phyloP scores from a whole-genome alignment of 2,888 invertebrate species.

The Hyles lineata region DNA sequence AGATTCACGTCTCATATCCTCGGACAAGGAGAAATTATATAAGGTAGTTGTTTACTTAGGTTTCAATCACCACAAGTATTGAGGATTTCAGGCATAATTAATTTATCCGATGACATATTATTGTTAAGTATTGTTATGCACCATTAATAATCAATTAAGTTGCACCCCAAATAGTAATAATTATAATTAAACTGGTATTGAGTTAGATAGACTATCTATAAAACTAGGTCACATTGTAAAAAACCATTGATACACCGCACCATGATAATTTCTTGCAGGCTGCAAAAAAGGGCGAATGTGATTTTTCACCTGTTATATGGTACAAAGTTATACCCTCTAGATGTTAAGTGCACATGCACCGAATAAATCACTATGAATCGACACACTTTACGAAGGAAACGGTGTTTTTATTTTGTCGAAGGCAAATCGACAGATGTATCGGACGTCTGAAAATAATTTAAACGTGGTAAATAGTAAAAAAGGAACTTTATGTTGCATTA shows the following conservation, averaged over 20 bases:
- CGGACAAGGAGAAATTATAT: too few species aligned
- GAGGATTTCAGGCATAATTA: too few species aligned
- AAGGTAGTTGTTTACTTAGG: too few species aligned
- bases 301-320: conserved; percentile 24
- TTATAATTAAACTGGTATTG: too few species aligned
- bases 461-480: conserved; percentile 57
- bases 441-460: conserved; percentile 58
- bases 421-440: conserved; percentile 55
- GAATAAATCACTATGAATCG: conserved; percentile 41
- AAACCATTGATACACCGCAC: not conserved
- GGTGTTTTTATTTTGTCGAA: conserved; percentile 43
- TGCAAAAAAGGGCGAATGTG: conserved; percentile 12
- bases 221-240: too few species aligned
- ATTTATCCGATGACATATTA: too few species aligned
- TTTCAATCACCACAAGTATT: too few species aligned
- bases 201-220: too few species aligned
- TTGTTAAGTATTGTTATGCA: too few species aligned
- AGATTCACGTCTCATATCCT: too few species aligned
- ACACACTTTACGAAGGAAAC: conserved; percentile 28
- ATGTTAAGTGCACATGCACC: conserved; percentile 32
- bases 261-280: not conserved
- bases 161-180: too few species aligned
- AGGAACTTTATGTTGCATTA: conserved; percentile 53
- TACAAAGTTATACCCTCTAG: not conserved
- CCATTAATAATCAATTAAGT: too few species aligned